These are phyloP conservation scores for Eulithis prunata DNA, from an alignment of 2,888 invertebrate species.

Conservation along the genomic window DNA sequence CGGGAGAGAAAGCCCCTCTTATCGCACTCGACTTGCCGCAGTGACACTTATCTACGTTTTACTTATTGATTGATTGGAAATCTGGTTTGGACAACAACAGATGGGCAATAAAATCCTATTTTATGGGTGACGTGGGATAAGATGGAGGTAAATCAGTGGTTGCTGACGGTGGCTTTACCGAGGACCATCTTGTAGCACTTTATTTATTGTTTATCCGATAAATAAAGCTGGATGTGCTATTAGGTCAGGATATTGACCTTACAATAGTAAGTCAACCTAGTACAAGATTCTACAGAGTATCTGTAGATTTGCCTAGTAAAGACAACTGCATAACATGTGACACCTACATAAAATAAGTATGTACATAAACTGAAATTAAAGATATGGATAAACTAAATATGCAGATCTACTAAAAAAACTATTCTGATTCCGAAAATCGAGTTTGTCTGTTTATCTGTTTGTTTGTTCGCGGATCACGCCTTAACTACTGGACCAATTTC, in stretches of 20 bases:
- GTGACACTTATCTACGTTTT: conserved; percentile 71
- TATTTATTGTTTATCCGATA: conserved; percentile 29
- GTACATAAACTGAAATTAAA: too few species aligned
- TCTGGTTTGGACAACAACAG: conserved; percentile 42
- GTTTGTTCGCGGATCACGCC: too few species aligned
- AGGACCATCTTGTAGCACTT: conserved; percentile 21
- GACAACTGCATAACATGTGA: too few species aligned
- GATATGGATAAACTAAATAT: too few species aligned
- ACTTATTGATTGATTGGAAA: conserved; percentile 64
- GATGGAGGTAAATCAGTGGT: conserved; percentile 27
- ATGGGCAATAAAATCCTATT: conserved; percentile 34
- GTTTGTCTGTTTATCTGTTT: too few species aligned
- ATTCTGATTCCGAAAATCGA: too few species aligned
- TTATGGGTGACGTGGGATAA: conserved; percentile 28
- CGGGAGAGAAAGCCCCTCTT: conserved; percentile 60
- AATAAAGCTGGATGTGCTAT: conserved; percentile 25
- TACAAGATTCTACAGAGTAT: too few species aligned
- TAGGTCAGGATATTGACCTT: conserved; percentile 1
- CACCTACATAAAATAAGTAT: too few species aligned
- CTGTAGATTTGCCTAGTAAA: too few species aligned
- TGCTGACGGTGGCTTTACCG: conserved; percentile 20
- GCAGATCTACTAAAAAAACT: too few species aligned
- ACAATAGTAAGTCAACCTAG: too few species aligned
- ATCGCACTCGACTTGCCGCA: conserved; percentile 65
- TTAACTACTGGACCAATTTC: too few species aligned